Percentiles rank a stretch among this genome's conserved stretches.
These are phyloP conservation scores for Drosophila ochracea DNA, from an alignment of 2,888 invertebrate genomes.

Conservation along the genomic window DNA sequence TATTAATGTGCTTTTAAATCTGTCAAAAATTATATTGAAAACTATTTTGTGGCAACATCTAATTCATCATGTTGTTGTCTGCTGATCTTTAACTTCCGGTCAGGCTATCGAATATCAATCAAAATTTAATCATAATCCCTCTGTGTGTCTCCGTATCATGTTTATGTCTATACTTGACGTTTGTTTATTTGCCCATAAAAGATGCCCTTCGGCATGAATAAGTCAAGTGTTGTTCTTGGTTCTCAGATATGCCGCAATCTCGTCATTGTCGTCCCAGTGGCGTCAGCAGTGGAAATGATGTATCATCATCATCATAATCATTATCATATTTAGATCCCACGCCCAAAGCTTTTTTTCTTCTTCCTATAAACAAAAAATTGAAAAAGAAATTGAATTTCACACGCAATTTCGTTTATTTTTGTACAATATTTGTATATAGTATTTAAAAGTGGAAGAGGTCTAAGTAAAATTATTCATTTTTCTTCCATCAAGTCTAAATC, in stretches of 20 bases:
- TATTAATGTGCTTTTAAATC: background rate
- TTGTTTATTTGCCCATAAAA: constrained; percentile 57
- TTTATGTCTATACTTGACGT: constrained; percentile 25
- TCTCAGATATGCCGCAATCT: constrained; percentile 25
- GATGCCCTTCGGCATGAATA: constrained; percentile 32
- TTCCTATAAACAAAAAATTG: constrained; percentile 62
- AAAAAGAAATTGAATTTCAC: constrained; percentile 62
- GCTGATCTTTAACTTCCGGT: constrained; percentile 17
- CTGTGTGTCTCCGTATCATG: constrained; percentile 21
- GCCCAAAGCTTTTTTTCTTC: constrained; percentile 53
- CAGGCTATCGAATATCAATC: constrained; percentile 47
- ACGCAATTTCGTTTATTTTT: constrained; percentile 69
- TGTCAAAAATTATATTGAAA: background rate
- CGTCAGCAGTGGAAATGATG: constrained; percentile 74
- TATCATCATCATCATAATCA: constrained; percentile 41
- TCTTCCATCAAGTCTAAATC: background rate
- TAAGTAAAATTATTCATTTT: background rate
- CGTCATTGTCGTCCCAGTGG: constrained; percentile 37
- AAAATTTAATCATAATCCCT: constrained; percentile 20
- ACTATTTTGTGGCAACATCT: background rate
- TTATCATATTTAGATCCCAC: constrained; percentile 52
- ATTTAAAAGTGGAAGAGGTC: background rate
- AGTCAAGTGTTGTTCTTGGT: constrained; percentile 47
- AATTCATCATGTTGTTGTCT: background rate
- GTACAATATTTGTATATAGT: constrained; percentile 30